phyloP scores from a whole-genome alignment of 1,140 invertebrate species.

The Zaprionus vittiger region DNA sequence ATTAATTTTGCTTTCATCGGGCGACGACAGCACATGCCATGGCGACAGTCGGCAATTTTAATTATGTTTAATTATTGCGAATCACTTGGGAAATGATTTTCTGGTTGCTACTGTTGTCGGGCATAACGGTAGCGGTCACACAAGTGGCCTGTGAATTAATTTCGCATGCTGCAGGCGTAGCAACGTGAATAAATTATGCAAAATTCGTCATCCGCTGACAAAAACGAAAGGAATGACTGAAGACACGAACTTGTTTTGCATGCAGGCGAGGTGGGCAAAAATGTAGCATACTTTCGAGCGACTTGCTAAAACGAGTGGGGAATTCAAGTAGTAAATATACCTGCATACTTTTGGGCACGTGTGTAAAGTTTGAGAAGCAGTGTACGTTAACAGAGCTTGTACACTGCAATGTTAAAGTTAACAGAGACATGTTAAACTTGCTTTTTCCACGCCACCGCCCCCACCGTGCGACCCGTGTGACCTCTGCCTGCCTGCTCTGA shows the following conservation, averaged over 20 bases:
- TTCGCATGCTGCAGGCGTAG: conserved; percentile 2
- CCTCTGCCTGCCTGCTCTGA: too few relatives aligned
- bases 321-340: not conserved
- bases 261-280: not conserved
- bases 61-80: conserved; percentile 37
- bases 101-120: not conserved
- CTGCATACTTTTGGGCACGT: conserved; percentile 32
- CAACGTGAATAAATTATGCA: conserved; percentile 1
- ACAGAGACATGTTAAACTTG: too few relatives aligned
- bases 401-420: too few relatives aligned
- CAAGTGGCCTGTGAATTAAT: not conserved
- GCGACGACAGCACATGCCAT: conserved; percentile 37
- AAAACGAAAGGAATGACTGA: conserved; percentile 56
- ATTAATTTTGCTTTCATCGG: conserved; percentile 51
- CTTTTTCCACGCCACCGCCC: too few relatives aligned
- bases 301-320: not conserved
- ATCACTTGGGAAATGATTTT: not conserved
- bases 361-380: not conserved
- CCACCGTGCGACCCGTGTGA: too few relatives aligned
- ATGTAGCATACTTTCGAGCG: conserved; percentile 38
- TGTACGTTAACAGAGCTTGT: not conserved
- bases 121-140: not conserved
- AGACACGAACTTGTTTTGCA: conserved; percentile 50
- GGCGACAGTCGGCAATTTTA: conserved; percentile 13
- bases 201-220: not conserved